Evolutionary conservation across 2,797 vertebrate genomes (phyloP).

Genomic region (Acanthurus tractus): DNA sequence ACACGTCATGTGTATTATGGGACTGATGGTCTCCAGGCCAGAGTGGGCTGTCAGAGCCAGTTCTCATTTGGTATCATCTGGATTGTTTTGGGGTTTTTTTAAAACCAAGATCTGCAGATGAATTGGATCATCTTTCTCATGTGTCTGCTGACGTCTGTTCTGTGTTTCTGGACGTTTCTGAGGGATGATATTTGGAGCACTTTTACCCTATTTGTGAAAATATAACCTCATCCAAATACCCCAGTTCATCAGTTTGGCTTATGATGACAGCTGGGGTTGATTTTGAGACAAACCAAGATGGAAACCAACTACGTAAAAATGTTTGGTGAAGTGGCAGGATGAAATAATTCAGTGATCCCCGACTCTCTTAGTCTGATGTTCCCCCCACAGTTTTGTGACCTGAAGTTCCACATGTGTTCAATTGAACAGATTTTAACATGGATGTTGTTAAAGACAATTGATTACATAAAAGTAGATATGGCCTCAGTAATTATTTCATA

Average conservation of each 20-base stretch:
- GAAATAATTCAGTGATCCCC: conserved; percentile 20
- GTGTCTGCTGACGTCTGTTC: conserved; percentile 52
- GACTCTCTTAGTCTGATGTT: conserved; percentile 1
- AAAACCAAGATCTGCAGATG: conserved; percentile 57
- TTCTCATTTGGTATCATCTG: conserved; percentile 79
- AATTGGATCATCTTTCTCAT: conserved; percentile 79
- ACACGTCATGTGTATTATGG: conserved; percentile 78
- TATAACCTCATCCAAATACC: conserved; percentile 43
- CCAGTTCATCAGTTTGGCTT: conserved; percentile 46
- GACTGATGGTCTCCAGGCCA: conserved; percentile 77
- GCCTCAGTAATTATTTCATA: neutral
- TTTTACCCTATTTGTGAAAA: conserved; percentile 46
- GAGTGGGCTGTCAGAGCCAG: conserved; percentile 77
- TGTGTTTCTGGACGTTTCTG: conserved; percentile 57
- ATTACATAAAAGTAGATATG: neutral
- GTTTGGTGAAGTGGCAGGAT: conserved; percentile 14
- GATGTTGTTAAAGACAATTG: neutral
- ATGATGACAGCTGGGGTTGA: conserved; percentile 34
- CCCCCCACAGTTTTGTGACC: neutral
- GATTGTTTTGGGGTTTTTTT: conserved; percentile 43
- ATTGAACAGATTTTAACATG: neutral
- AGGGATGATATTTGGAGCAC: conserved; percentile 68
- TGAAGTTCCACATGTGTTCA: neutral
- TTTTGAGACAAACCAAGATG: conserved; percentile 12
- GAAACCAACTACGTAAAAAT: conserved; percentile 19